Evolutionary conservation across 2,888 invertebrate genomes (phyloP).

Genomic region (Busseola fusca): DNA sequence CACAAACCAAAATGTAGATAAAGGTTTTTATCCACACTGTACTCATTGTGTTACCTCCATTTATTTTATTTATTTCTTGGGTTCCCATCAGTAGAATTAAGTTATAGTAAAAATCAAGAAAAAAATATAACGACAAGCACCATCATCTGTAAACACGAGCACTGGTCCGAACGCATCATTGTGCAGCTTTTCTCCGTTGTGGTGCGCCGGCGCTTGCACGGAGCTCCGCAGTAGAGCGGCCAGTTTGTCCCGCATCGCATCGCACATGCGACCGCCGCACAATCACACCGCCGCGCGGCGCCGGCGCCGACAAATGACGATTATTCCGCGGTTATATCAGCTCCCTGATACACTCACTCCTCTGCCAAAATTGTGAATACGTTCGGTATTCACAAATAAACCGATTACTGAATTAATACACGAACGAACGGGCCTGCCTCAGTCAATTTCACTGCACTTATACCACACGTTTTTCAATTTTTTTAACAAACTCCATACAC

Average conservation of each 20-base stretch:
- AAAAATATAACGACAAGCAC: conserved; percentile 58
- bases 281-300: conserved; percentile 59
- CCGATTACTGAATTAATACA: conserved; percentile 62
- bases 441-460: conserved; percentile 66
- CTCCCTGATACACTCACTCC: conserved; percentile 49
- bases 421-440: conserved; percentile 61
- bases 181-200: conserved; percentile 78
- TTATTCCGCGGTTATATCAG: conserved; percentile 60
- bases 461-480: conserved; percentile 19
- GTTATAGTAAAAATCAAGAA: background rate
- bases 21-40: background rate
- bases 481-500: conserved; percentile 44
- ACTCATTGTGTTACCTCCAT: background rate
- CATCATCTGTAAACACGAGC: conserved; percentile 81
- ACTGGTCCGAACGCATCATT: conserved; percentile 78
- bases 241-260: conserved; percentile 87
- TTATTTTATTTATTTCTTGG: background rate
- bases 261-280: conserved; percentile 75
- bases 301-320: conserved; percentile 78
- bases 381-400: conserved; percentile 65
- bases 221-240: conserved; percentile 80
- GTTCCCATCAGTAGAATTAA: background rate
- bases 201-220: conserved; percentile 74
- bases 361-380: conserved; percentile 57
- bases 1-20: background rate